Percentiles rank a stretch among this genome's conserved stretches.
These are phyloP conservation scores for Tachuris rubrigastra DNA, from an alignment of 2,113 vertebrate genomes.

Conservation along the genomic window DNA sequence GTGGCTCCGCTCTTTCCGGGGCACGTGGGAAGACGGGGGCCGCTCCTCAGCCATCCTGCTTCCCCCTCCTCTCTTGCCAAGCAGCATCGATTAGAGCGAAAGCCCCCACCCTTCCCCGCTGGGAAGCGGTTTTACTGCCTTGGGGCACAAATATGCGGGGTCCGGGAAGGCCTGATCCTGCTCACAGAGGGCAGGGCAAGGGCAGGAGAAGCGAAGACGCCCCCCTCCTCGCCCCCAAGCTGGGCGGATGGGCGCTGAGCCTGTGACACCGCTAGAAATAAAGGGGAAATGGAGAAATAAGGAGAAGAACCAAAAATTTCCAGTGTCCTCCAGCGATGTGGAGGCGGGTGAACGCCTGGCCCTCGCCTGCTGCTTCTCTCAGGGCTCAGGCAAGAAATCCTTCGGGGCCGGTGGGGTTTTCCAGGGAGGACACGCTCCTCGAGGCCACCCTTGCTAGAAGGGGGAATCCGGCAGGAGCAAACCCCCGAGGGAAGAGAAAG, in stretches of 20 bases:
- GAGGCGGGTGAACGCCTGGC: not conserved
- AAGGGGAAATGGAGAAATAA: not conserved
- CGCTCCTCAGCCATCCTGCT: not conserved
- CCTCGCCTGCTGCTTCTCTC: not conserved
- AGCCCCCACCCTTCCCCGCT: not conserved
- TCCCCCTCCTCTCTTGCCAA: not conserved
- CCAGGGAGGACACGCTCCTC: not conserved
- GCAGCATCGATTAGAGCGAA: not conserved
- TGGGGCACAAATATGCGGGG: fast-evolving
- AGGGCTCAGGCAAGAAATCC: not conserved
- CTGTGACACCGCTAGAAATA: not conserved
- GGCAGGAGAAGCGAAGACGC: not conserved
- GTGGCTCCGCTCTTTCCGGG: not conserved
- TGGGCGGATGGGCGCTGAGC: not conserved
- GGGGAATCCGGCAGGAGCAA: not conserved
- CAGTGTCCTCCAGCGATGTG: not conserved
- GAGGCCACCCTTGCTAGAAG: not conserved
- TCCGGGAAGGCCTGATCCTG: not conserved
- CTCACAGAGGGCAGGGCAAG: not conserved
- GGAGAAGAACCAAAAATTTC: fast-evolving
- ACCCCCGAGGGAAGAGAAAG: not conserved
- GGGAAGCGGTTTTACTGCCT: not conserved
- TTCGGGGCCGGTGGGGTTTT: fast-evolving
- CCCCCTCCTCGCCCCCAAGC: too few species aligned
- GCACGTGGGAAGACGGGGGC: too few species aligned